Evolutionary conservation across 2,797 vertebrate species (phyloP).

Genomic region (Decapterus maruadsi): DNA sequence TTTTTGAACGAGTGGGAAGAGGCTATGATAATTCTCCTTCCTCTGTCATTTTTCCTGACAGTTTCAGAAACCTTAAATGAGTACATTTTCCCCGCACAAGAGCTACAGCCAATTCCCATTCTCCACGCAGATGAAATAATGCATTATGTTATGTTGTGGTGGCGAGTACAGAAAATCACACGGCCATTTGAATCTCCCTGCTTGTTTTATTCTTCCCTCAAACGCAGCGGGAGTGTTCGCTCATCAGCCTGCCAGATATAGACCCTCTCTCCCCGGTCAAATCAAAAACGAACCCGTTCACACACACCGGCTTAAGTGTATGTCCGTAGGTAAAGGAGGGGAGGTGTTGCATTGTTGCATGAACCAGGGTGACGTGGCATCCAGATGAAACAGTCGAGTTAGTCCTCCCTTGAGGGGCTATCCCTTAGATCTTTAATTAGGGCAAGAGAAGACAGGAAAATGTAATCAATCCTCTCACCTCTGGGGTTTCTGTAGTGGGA

Average conservation of each 20-base stretch:
- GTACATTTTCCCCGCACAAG: slow-evolving; percentile 31
- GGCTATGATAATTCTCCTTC: slow-evolving; percentile 59
- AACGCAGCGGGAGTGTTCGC: background rate
- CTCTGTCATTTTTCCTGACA: slow-evolving; percentile 53
- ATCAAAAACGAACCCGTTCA: slow-evolving; percentile 8
- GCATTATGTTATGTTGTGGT: slow-evolving; percentile 24
- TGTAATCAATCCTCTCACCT: slow-evolving; percentile 81
- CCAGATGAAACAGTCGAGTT: slow-evolving; percentile 67
- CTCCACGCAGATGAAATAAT: slow-evolving; percentile 45
- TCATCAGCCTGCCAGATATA: slow-evolving; percentile 29
- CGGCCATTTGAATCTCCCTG: background rate
- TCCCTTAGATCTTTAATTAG: slow-evolving; percentile 83
- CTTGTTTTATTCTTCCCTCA: slow-evolving; percentile 23
- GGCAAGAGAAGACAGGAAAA: slow-evolving; percentile 71
- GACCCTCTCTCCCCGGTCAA: slow-evolving; percentile 26
- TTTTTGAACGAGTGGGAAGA: slow-evolving; percentile 52
- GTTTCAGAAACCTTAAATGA: slow-evolving; percentile 40
- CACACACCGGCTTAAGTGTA: slow-evolving; percentile 14
- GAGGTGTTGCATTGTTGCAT: slow-evolving; percentile 24
- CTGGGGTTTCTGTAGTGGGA: slow-evolving; percentile 67
- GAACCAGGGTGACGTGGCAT: slow-evolving; percentile 43
- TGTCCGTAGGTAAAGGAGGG: slow-evolving; percentile 37
- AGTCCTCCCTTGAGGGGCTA: slow-evolving; percentile 64
- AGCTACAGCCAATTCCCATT: slow-evolving; percentile 41
- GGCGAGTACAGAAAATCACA: slow-evolving; percentile 23